These are phyloP conservation scores for Pachycephala philippinensis DNA, from an alignment of 2,113 vertebrate species.

Conservation along the genomic window DNA sequence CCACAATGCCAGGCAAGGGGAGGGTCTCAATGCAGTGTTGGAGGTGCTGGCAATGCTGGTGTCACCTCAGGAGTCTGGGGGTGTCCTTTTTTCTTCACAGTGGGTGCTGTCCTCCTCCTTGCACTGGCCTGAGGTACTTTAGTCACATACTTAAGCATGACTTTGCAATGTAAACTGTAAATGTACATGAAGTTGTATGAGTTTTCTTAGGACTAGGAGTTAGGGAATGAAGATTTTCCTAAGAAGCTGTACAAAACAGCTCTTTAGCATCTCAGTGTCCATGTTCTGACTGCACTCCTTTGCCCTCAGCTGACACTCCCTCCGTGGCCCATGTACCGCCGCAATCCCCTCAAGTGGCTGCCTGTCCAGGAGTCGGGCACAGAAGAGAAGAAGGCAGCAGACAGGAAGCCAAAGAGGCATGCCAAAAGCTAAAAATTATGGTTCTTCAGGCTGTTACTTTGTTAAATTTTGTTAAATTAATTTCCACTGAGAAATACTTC, in stretches of 20 bases:
- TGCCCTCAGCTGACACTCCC: conserved; percentile 87
- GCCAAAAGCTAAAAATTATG: conserved; percentile 74
- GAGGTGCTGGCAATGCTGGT: not conserved
- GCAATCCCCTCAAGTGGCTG: conserved; percentile 89
- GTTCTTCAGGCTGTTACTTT: not conserved
- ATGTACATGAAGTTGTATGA: not conserved
- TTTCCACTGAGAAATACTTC: not conserved
- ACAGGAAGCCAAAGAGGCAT: conserved; percentile 91
- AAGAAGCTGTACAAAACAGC: not conserved
- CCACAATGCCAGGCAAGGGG: not conserved
- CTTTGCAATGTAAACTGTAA: not conserved
- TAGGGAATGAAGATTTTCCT: not conserved
- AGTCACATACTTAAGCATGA: not conserved
- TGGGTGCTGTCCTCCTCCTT: not conserved
- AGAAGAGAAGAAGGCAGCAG: conserved; percentile 88
- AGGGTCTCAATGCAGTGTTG: not conserved
- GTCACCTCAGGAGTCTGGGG: rapidly evolving
- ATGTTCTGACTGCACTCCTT: not conserved
- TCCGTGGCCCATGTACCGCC: conserved; percentile 94
- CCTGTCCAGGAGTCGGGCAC: conserved; percentile 77
- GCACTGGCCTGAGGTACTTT: not conserved
- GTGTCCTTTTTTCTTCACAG: not conserved
- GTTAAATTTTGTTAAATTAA: not conserved
- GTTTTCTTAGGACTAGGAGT: not conserved
- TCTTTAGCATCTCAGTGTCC: not conserved